A percentile compares a stretch with the other conserved stretches of the same genome.
Conservation (phyloP, 2,113 vertebrate species). For the Gambusia holbrooki region DNA sequence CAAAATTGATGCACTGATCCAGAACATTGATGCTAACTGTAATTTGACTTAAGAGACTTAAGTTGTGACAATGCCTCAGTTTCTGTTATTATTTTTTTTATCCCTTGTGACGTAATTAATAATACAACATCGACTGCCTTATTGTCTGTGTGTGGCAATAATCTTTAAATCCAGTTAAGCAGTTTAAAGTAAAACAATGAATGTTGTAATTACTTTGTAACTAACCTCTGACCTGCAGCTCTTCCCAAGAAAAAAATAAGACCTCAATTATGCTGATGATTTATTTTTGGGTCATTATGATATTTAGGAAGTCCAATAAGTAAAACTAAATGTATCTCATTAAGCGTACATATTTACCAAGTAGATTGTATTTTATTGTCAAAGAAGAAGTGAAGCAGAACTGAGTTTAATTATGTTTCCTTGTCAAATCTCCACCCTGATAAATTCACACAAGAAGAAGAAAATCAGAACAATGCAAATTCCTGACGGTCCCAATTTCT, state of each 20-base stretch:
- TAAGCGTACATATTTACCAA: too few relatives aligned
- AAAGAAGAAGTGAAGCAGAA: conserved; percentile 1
- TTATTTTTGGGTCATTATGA: background rate
- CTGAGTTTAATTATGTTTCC: conserved; percentile 13
- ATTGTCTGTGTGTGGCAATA: conserved; percentile 1
- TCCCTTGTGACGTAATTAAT: background rate
- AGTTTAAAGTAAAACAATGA: conserved; percentile 6
- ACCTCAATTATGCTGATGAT: conserved; percentile 1
- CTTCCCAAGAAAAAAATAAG: conserved; percentile 5
- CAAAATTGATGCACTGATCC: too few relatives aligned
- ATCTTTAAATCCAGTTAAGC: conserved; percentile 1
- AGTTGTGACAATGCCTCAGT: background rate
- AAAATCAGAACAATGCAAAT: conserved; percentile 35
- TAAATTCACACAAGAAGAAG: conserved; percentile 1
- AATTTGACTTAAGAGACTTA: too few relatives aligned
- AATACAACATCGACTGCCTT: background rate
- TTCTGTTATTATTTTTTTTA: too few relatives aligned
- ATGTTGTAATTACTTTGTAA: conserved; percentile 6
- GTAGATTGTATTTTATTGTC: conserved; percentile 4
- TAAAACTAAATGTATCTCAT: background rate
- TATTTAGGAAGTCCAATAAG: background rate
- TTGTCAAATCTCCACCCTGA: conserved; percentile 29
- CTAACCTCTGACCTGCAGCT: conserved; percentile 3
- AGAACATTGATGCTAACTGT: too few relatives aligned
- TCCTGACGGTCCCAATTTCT: conserved; percentile 5